Conservation (phyloP, 2,113 vertebrate genomes). For the Apodemus sylvaticus region DNA sequence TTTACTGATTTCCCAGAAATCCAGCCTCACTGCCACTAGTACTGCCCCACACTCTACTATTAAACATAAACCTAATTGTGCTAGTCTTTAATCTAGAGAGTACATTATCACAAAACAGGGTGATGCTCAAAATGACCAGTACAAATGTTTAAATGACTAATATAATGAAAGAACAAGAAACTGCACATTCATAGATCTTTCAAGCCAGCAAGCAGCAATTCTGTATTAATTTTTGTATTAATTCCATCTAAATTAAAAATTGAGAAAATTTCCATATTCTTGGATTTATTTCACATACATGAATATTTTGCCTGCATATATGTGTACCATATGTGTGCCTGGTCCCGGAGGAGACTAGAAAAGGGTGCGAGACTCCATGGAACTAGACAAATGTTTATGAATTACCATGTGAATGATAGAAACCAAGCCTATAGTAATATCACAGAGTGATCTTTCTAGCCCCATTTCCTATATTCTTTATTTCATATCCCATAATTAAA, state of each 20-base stretch:
- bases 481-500: not conserved
- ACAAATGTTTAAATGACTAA: too few relatives aligned
- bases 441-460: not conserved
- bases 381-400: not conserved
- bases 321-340: not conserved
- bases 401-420: too few relatives aligned
- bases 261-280: not conserved
- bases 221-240: not conserved
- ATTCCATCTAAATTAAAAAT: constrained; percentile 9
- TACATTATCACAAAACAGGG: not conserved
- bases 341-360: not conserved
- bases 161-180: not conserved
- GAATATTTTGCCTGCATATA: not conserved
- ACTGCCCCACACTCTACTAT: not conserved
- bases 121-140: not conserved
- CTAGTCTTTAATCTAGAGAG: not conserved
- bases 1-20: not conserved
- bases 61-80: not conserved
- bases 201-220: not conserved
- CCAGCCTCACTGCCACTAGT: not conserved
- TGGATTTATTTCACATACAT: not conserved
- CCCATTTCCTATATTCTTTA: not conserved
- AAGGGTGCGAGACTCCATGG: not conserved
- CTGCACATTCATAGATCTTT: not conserved
- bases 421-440: not conserved